phyloP scores from a whole-genome alignment of 53 echinoderm and acorn worm species.

The Paracentrotus lividus region DNA sequence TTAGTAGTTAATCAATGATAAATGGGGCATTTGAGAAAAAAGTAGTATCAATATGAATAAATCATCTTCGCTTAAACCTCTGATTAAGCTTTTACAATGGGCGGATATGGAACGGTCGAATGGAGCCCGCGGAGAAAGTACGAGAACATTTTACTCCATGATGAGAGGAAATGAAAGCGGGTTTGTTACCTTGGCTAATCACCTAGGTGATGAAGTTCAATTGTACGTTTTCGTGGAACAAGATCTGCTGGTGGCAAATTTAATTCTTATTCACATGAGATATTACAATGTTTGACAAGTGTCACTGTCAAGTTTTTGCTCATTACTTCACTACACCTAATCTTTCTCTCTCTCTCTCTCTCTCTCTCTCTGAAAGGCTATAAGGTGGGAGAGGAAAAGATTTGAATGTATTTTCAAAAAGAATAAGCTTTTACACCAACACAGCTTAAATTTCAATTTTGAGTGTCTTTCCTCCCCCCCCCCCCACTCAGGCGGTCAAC shows the following conservation, averaged over 20 bases:
- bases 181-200: background rate
- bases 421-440: too few relatives aligned
- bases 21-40: slow-evolving; percentile 19
- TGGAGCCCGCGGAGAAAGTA: background rate
- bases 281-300: background rate
- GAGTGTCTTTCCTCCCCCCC: too few relatives aligned
- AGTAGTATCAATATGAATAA: background rate
- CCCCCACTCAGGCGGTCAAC: too few relatives aligned
- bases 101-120: background rate
- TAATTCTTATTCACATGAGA: background rate
- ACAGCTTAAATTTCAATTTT: too few relatives aligned
- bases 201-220: background rate
- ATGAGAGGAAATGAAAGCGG: background rate
- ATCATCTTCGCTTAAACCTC: slow-evolving; percentile 26
- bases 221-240: background rate
- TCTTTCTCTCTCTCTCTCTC: too few relatives aligned
- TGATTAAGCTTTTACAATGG: background rate
- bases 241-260: background rate
- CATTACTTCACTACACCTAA: too few relatives aligned
- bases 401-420: too few relatives aligned
- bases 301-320: background rate
- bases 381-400: too few relatives aligned
- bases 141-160: too few relatives aligned
- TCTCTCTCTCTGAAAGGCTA: too few relatives aligned
- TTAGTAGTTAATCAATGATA: background rate